Conservation (phyloP, 2,797 vertebrate genomes). For the Crocodylus rhombifer region DNA sequence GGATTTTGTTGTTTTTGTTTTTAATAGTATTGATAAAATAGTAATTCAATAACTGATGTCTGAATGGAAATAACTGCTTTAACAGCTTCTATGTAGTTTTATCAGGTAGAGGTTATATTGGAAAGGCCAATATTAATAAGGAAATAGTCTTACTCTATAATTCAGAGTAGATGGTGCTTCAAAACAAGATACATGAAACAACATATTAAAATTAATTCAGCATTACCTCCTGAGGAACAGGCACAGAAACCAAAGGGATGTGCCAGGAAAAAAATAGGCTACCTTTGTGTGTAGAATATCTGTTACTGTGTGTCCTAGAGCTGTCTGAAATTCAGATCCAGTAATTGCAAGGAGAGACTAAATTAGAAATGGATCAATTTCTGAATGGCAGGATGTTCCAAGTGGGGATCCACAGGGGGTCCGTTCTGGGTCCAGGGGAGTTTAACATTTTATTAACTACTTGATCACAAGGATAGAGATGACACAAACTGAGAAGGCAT, state of each 20-base stretch:
- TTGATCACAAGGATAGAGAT: no score
- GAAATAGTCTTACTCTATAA: rapidly evolving
- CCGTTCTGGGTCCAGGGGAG: no score
- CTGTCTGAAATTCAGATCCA: neutral
- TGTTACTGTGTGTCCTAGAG: neutral
- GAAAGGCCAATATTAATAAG: no score
- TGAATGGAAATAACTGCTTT: neutral
- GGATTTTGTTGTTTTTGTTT: neutral
- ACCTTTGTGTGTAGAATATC: no score
- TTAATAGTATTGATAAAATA: neutral
- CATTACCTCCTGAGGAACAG: neutral
- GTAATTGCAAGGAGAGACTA: no score
- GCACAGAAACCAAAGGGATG: neutral
- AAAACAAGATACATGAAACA: neutral
- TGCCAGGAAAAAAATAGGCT: neutral
- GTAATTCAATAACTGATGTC: neutral
- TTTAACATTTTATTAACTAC: no score
- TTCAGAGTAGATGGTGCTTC: neutral
- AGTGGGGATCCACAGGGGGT: no score
- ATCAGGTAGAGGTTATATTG: neutral
- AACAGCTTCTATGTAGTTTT: neutral
- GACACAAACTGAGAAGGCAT: no score
- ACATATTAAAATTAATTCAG: rapidly evolving
- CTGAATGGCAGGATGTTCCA: no score
- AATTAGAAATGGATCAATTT: no score